Base-by-base conservation (phyloP, 2,797 vertebrate species). In the Synaphobranchus kaupii region DNA sequence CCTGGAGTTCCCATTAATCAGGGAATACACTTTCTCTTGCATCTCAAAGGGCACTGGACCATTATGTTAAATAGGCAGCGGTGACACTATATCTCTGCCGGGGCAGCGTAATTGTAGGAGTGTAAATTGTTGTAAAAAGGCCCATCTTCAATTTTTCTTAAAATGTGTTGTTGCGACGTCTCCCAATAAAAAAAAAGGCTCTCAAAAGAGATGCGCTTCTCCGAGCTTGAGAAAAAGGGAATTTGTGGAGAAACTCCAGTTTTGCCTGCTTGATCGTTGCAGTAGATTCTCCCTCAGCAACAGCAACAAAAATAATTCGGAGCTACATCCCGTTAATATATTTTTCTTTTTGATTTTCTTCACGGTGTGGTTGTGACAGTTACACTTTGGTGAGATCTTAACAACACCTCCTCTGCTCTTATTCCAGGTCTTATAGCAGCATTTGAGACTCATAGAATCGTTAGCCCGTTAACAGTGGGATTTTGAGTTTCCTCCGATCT, bases 91-190 rank as follows among this genome's bases (percentile, higher is more conserved):
- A 94, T 95, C 95, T 94, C 91, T 90, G 90, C 91, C 89, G 87
- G 88, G 93, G 91, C 84, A 66, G 90, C 93, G 88, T 95, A 94
- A 95, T 95, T 95, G 94, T 92, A 56, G 87, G 91, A 95, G 94
- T 95, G 95, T 95, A 95, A 96, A 96, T 96, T 95, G 94, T 91
- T 90, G 88, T 89, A 92, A 95, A 94, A 95, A 94, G 91, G 86
- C 88, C 91, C 56, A 89, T 93, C 92, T 92, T 91, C 87, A 90
- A 93, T 93, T 94, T 91, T 92, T 90, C 80, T 54, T 44, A 92
- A 93, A 94, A 92, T 86, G 54, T 90, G 90, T 52, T 85, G 60
- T 39, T 60, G 81, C 89, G 84, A 86, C 87, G 88, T 86, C 89
- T 91, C 90, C 90, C 88, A 91, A 81, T 91, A 89, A 71, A 47